A percentile compares a stretch with the other conserved stretches of the same genome.
phyloP scores from a whole-genome alignment of 2,888 invertebrate genomes.

The Drosophila yooni region DNA sequence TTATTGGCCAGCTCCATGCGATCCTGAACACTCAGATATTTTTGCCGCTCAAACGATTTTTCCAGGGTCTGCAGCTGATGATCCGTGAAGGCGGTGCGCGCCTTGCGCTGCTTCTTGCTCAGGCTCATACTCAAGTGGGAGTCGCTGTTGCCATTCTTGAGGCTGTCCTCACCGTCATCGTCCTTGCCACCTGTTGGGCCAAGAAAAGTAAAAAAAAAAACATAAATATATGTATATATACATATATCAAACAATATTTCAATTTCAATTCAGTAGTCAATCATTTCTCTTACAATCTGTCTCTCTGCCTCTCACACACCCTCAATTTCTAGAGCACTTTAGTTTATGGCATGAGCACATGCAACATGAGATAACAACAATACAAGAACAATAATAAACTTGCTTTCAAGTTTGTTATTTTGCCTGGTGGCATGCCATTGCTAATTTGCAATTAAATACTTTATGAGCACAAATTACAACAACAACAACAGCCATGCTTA shows the following conservation, averaged over 20 bases:
- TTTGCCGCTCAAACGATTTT: conserved; percentile 98
- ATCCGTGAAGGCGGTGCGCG: conserved; percentile 99
- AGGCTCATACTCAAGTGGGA: conserved; percentile 84
- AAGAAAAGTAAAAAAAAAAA: not conserved
- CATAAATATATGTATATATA: too few species aligned
- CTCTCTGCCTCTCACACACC: not conserved
- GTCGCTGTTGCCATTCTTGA: conserved; percentile 81
- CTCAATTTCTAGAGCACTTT: conserved; percentile 32
- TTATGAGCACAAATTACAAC: conserved; percentile 77
- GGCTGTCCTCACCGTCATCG: conserved; percentile 88
- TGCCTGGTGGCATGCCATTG: conserved; percentile 55
- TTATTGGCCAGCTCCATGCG: conserved; percentile 99
- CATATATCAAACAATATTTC: not conserved
- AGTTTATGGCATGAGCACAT: conserved; percentile 66
- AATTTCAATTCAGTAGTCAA: not conserved
- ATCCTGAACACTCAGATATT: conserved; percentile 98
- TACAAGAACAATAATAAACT: conserved; percentile 31
- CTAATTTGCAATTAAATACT: conserved; percentile 82
- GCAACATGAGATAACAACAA: conserved; percentile 59
- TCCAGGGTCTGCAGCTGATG: conserved; percentile 98
- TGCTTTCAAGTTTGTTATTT: conserved; percentile 31
- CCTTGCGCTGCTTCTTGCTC: conserved; percentile 97
- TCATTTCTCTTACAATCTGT: not conserved
- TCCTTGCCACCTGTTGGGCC: conserved; percentile 91
- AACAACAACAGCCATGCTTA: conserved; percentile 38